Base-by-base conservation (phyloP, 1,140 invertebrate genomes). In the Musca domestica region DNA sequence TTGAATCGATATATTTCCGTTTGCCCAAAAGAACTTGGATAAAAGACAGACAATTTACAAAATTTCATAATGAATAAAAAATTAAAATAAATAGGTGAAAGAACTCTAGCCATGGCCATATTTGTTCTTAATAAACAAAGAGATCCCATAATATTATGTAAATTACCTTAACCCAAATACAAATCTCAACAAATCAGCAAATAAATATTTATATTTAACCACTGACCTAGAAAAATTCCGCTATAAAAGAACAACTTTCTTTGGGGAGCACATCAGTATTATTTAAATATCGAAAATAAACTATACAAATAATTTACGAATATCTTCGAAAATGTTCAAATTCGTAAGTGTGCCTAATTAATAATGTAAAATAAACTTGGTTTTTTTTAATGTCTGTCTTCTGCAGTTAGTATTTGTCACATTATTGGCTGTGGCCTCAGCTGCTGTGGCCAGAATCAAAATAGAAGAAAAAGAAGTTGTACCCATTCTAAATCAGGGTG, bases 291-390 rank as follows among this genome's bases (percentile, higher is more conserved):
- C 25, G 23, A n/a, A 64, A 63, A 22, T n/a, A 64, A 48, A 22
- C n/a, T 15, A 10, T 34, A 17, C 9, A 46, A 22, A 25, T 3
- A 41, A 58, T 48, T 5, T 12, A 48, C 2, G 23, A 64, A 20
- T n/a, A n/a, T n/a, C n/a, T n/a, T 25, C 58, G 54, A 68, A 68
- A 61, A 78, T 78, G 76, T 74, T 66, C 70, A 78, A 78, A 67
- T 66, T 73, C 64, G 76, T 78, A 78, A 78, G 76, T 75, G n/a
- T 34, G 17, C 17, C 51, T 30, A 41, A 41, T 41, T 12, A 10
- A 9, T 41, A 2, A 54, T 10, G 12, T 2, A 51, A 1, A 51
- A 61, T 27, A 22, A 23, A 61, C n/a, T 17, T 23, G 14, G 14
- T 64, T 64, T 41, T 5, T 41, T 41, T 5, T 41, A 41, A 7